These are phyloP conservation scores for Argyresthia goedartella DNA, from an alignment of 2,888 invertebrate species.

Conservation along the genomic window DNA sequence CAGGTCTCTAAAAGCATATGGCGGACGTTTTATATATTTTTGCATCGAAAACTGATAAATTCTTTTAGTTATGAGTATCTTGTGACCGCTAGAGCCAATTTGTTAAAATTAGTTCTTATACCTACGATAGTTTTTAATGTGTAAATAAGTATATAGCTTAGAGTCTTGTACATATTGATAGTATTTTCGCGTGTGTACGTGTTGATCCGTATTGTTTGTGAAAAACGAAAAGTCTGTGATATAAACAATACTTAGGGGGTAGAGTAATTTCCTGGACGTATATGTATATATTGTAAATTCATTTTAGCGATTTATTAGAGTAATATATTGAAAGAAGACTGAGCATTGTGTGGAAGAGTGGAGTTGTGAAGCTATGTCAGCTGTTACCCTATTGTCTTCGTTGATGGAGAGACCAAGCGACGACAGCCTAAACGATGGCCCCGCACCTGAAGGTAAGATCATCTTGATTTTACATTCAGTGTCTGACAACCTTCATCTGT, in stretches of 20 bases:
- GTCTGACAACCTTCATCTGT: no score
- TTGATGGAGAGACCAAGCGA: conserved; percentile 62
- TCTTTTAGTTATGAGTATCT: conserved; percentile 70
- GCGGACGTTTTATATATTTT: conserved; percentile 73
- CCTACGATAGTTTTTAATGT: conserved; percentile 68
- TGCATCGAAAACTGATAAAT: conserved; percentile 71
- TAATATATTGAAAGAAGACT: conserved; percentile 68
- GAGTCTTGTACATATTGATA: conserved; percentile 67
- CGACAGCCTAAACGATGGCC: conserved; percentile 53
- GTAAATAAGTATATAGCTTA: conserved; percentile 68
- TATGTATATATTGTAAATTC: conserved; percentile 68
- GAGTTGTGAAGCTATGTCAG: conserved; percentile 63
- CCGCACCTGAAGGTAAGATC: conserved; percentile 48
- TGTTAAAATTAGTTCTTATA: conserved; percentile 67
- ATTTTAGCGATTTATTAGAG: conserved; percentile 59
- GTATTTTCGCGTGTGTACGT: conserved; percentile 71
- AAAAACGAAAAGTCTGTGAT: conserved; percentile 75
- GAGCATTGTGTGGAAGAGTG: conserved; percentile 52
- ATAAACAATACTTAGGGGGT: conserved; percentile 70
- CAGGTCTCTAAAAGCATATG: conserved; percentile 70
- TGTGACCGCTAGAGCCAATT: conserved; percentile 67
- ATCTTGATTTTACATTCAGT: no score
- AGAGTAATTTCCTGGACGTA: conserved; percentile 63
- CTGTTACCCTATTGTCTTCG: conserved; percentile 64
- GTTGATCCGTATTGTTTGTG: conserved; percentile 70